Conservation (phyloP, 2,888 invertebrate genomes). For the Labia minor region DNA sequence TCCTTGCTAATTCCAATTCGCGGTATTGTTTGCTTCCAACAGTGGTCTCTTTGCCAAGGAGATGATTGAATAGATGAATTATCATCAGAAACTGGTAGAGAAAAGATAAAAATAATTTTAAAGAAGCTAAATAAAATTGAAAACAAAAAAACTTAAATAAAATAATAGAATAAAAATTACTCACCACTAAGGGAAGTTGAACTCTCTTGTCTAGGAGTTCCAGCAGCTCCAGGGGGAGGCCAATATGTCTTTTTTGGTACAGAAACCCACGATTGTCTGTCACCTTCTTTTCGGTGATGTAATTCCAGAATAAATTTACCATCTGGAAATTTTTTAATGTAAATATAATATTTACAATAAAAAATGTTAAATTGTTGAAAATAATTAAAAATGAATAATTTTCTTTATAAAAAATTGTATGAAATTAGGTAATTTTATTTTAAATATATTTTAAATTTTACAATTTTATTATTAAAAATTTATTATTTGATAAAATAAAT, state of each 20-base stretch:
- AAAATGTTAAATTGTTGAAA: too few species aligned
- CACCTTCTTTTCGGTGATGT: constrained; percentile 63
- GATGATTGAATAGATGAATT: constrained; percentile 83
- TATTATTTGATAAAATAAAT: too few species aligned
- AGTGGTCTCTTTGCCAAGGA: constrained; percentile 82
- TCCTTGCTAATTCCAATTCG: constrained; percentile 61
- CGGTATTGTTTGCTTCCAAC: constrained; percentile 75
- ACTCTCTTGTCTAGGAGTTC: constrained; percentile 54
- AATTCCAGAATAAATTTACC: constrained; percentile 83
- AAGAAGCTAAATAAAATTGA: constrained; percentile 13
- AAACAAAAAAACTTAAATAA: constrained; percentile 17
- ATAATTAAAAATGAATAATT: too few species aligned
- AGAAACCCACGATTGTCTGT: constrained; percentile 77
- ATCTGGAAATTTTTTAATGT: constrained; percentile 62
- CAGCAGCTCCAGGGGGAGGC: constrained; percentile 56
- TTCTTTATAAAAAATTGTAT: too few species aligned
- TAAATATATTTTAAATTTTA: too few species aligned
- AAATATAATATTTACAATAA: too few species aligned
- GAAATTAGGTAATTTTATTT: too few species aligned
- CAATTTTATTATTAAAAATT: too few species aligned
- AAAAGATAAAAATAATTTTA: constrained; percentile 28
- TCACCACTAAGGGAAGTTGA: constrained; percentile 72
- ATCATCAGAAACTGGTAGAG: constrained; percentile 84
- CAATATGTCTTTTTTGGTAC: constrained; percentile 81
- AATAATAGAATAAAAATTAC: constrained; percentile 28